Evolutionary conservation across 64 coral and sea anemone species (phyloP), one percentile per base, ranked within the genome.

Genomic region (Montipora sp.): DNA sequence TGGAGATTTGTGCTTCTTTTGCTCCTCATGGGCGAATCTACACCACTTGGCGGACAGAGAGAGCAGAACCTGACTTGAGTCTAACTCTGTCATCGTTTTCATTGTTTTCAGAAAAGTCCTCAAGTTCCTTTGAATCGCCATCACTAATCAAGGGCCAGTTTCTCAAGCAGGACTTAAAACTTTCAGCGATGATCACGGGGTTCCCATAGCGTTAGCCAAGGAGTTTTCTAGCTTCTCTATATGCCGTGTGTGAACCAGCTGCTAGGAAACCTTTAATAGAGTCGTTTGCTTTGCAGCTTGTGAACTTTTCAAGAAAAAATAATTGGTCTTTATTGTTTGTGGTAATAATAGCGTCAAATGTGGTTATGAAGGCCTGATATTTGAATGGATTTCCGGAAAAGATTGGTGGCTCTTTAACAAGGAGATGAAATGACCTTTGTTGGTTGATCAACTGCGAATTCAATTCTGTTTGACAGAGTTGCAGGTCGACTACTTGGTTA

Each of bases 391-490:
- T 7, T 7, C 80, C 55, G 53, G 13, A 59, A 83, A 83, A 36
- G 0, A 24, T 59, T 14, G 55, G 50, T 7, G 80, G 80, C 36
- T 83, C 80, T 10, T 83, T 19, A 2, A 83, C 80, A 24, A 20
- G 80, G 13, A 83, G 53, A 20, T 51, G 19, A 61, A n/a, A 59
- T 14, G 55, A 36, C 18, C 7, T 83, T 59, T 83, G 80, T 22
- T 83, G 80, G 14, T 83, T 13, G 8, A 19, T 51, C 8, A 83
- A 18, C 16, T 14, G 2, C 0, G 80, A 51, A 8, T 12, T 83
- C 2, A 83, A 45, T 67, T 83, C 55, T 22, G 49, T 83, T 83
- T 83, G 80, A 15, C n/a, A 18, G 5, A 21, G 16, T 83, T 83
- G 80, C 15, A 83, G 36, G 8, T 67, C 10, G 36, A 83, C 53